These are phyloP conservation scores for Cheilosia urbana DNA, from an alignment of 2,888 invertebrate species.

Conservation along the genomic window DNA sequence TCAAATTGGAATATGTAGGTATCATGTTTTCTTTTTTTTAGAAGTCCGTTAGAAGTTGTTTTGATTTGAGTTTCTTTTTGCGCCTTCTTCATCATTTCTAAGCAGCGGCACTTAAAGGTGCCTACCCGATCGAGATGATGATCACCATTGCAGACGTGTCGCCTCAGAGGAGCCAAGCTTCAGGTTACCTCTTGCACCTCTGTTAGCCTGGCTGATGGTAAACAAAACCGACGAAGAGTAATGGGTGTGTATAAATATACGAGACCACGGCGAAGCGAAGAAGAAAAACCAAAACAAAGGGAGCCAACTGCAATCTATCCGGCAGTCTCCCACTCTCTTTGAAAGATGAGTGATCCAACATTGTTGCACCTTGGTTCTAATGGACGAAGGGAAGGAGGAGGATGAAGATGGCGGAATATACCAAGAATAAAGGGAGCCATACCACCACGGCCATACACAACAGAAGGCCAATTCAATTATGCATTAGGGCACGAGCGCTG, in stretches of 20 bases:
- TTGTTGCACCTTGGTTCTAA: slow-evolving; percentile 73
- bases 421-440: slow-evolving; percentile 48
- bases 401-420: slow-evolving; percentile 1
- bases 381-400: slow-evolving; percentile 45
- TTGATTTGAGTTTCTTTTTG: slow-evolving; percentile 38
- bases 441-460: slow-evolving; percentile 11
- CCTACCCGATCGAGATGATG: slow-evolving; percentile 49
- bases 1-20: slow-evolving; percentile 40
- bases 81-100: background rate
- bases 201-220: slow-evolving; percentile 17
- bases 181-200: slow-evolving; percentile 63
- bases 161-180: slow-evolving; percentile 54
- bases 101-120: slow-evolving; percentile 61
- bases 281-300: slow-evolving; percentile 33
- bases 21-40: slow-evolving; percentile 2
- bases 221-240: slow-evolving; percentile 46
- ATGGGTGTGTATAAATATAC: slow-evolving; percentile 21
- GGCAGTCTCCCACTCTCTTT: slow-evolving; percentile 32
- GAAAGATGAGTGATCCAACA: slow-evolving; percentile 72
- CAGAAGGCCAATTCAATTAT: slow-evolving; percentile 68
- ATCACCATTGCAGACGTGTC: slow-evolving; percentile 58
- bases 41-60: slow-evolving; percentile 54
- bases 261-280: slow-evolving; percentile 26
- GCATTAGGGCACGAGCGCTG: slow-evolving; percentile 75
- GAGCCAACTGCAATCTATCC: slow-evolving; percentile 60